Conservation (phyloP, 2,113 vertebrate species). For the Meleagris gallopavo region DNA sequence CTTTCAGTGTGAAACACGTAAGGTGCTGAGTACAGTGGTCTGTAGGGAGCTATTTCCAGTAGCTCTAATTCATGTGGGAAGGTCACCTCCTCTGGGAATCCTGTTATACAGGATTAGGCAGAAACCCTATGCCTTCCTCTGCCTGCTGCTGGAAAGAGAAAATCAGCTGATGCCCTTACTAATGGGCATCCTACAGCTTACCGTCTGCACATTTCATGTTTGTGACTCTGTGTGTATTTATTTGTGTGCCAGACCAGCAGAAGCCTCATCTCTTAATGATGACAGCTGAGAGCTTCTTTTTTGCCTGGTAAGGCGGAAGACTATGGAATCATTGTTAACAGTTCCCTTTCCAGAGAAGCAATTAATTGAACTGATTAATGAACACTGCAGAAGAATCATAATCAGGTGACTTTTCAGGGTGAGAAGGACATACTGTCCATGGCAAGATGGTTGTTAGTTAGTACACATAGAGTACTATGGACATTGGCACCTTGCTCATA, state of each 20-base stretch:
- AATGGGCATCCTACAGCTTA: background rate
- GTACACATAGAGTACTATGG: background rate
- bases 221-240: background rate
- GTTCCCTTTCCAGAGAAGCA: background rate
- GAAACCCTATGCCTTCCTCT: background rate
- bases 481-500: background rate
- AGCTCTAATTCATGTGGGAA: conserved; percentile 4
- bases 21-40: background rate
- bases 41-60: background rate
- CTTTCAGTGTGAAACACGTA: background rate
- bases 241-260: background rate
- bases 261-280: background rate
- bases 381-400: background rate
- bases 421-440: background rate
- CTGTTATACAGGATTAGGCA: background rate
- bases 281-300: background rate
- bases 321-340: background rate
- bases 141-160: background rate
- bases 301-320: background rate
- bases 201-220: accelerated
- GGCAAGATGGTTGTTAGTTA: background rate
- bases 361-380: background rate
- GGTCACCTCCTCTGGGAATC: background rate
- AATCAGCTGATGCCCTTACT: background rate
- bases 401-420: background rate